These are phyloP conservation scores for Calidris pugnax DNA, from an alignment of 2,113 vertebrate genomes.

Conservation along the genomic window DNA sequence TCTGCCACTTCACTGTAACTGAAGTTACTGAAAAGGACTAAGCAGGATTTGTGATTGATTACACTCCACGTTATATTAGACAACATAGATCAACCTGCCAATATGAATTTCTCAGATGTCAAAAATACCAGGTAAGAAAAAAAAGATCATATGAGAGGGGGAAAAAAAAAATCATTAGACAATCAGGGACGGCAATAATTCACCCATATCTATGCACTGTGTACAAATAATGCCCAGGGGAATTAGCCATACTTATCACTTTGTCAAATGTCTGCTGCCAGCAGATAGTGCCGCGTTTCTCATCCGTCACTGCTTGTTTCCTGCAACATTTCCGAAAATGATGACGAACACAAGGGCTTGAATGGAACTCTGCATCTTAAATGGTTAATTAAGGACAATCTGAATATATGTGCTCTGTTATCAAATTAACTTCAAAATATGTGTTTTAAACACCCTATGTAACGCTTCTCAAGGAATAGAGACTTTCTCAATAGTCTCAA, in stretches of 20 bases:
- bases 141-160: conserved; percentile 66
- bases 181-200: conserved; percentile 76
- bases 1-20: neutral
- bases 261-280: conserved; percentile 62
- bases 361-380: conserved; percentile 31
- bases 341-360: conserved; percentile 27
- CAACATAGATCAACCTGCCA: conserved; percentile 81
- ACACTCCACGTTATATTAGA: conserved; percentile 69
- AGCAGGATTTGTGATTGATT: conserved; percentile 76
- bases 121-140: conserved; percentile 67
- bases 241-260: conserved; percentile 61
- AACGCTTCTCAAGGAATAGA: neutral
- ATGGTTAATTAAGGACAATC: neutral
- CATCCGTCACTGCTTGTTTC: conserved; percentile 38
- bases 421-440: conserved; percentile 29
- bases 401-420: neutral
- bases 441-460: neutral
- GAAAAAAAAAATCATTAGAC: conserved; percentile 75
- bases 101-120: conserved; percentile 80
- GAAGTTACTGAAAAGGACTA: conserved; percentile 42
- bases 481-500: neutral
- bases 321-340: conserved; percentile 24
- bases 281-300: conserved; percentile 8
- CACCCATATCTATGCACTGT: conserved; percentile 70
- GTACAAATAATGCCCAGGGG: conserved; percentile 73